Evolutionary conservation across 92 coral and sea anemone genomes (phyloP).

Genomic region (Zoanthus sansibaricus): DNA sequence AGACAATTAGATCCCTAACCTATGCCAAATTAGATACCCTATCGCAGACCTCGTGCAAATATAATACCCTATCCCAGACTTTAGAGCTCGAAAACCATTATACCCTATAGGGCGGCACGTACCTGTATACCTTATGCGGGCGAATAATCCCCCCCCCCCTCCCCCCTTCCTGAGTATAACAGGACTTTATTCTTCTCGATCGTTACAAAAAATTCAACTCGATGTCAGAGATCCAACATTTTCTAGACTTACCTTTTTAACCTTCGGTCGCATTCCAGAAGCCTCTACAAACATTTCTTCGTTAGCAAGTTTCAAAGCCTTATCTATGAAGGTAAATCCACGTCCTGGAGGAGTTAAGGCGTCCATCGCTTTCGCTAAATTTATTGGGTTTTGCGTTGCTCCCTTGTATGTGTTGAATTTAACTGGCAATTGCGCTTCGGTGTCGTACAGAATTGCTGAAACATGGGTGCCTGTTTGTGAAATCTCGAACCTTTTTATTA

Average conservation of each 20-base stretch:
- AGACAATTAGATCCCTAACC: no score
- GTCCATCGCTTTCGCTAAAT: not conserved
- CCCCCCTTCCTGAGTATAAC: no score
- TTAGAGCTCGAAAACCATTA: no score
- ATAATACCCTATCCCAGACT: no score
- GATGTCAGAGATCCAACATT: no score
- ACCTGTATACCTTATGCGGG: no score
- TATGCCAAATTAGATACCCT: no score
- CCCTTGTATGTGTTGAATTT: constrained; percentile 25
- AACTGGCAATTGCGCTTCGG: not conserved
- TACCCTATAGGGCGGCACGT: no score
- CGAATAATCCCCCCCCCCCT: no score
- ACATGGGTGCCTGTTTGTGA: constrained; percentile 23
- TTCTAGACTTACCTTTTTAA: constrained; percentile 37
- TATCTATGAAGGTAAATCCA: constrained; percentile 42
- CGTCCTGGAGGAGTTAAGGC: not conserved
- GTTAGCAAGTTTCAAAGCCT: constrained; percentile 25
- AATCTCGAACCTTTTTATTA: not conserved
- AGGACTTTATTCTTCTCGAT: no score
- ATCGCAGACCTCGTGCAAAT: no score
- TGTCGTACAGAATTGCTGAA: constrained; percentile 9
- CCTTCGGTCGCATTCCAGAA: constrained; percentile 24
- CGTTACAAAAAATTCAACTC: no score
- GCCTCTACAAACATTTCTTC: constrained; percentile 15
- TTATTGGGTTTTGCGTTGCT: not conserved